Conservation (phyloP, 2,113 vertebrate genomes). For the Sinocyclocheilus grahami region DNA sequence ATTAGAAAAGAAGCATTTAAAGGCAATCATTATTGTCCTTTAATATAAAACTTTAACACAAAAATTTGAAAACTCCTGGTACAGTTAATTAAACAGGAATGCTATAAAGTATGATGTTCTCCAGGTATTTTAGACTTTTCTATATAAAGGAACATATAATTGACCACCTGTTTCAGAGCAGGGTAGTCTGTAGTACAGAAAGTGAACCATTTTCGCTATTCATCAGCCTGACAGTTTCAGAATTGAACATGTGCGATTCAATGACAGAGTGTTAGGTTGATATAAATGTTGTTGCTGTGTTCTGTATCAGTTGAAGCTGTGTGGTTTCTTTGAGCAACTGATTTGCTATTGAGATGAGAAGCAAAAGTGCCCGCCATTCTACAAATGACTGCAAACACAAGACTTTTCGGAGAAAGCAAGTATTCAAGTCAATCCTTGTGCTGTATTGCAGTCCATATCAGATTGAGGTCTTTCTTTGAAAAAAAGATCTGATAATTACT, state of each 20-base stretch:
- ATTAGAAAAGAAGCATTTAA: too few relatives aligned
- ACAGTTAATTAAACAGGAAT: too few relatives aligned
- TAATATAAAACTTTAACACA: too few relatives aligned
- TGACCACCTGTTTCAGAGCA: background rate
- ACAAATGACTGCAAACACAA: background rate
- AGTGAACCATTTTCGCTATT: background rate
- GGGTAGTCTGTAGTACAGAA: background rate
- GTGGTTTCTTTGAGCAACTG: background rate
- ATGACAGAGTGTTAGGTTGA: background rate
- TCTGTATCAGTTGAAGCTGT: background rate
- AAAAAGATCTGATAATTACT: background rate
- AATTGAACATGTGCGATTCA: background rate
- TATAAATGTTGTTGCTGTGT: background rate
- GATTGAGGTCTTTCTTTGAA: background rate
- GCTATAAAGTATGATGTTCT: background rate
- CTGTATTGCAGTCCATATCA: background rate
- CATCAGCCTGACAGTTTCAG: background rate
- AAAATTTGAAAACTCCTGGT: too few relatives aligned
- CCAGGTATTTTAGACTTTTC: background rate
- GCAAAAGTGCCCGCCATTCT: background rate
- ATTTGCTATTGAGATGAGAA: conserved; percentile 11
- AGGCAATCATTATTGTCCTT: too few relatives aligned
- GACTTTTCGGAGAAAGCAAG: background rate
- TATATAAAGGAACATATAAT: background rate
- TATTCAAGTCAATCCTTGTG: background rate